A percentile compares a stretch with the other conserved stretches of the same genome.
phyloP scores from a whole-genome alignment of 1,140 invertebrate species.

The Halesus radiatus region DNA sequence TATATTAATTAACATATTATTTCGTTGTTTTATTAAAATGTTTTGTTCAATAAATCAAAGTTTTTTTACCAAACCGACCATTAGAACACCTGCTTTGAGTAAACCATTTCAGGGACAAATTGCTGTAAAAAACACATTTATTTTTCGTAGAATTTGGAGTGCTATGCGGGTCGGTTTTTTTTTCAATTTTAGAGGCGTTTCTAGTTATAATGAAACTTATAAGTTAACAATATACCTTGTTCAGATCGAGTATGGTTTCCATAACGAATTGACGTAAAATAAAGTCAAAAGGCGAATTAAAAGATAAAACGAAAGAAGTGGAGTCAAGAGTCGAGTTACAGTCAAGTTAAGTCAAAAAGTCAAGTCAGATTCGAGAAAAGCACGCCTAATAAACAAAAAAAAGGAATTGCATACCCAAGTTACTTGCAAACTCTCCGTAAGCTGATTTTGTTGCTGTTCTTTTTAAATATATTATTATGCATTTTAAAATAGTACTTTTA shows the following conservation, averaged over 20 bases:
- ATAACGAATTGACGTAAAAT: neutral
- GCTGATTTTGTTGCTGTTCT: too few relatives aligned
- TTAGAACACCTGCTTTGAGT: neutral
- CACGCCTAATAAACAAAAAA: too few relatives aligned
- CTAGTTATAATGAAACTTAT: neutral
- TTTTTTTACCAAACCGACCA: neutral
- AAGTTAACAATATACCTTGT: neutral
- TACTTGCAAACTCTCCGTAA: too few relatives aligned
- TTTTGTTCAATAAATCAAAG: neutral
- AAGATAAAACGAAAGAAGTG: too few relatives aligned
- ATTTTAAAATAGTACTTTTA: too few relatives aligned
- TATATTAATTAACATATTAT: conserved; percentile 24
- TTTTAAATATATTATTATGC: too few relatives aligned
- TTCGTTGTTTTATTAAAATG: neutral
- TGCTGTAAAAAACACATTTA: too few relatives aligned
- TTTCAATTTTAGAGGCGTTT: neutral
- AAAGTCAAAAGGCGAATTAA: neutral
- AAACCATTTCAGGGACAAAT: neutral
- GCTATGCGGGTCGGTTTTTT: neutral
- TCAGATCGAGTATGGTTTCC: neutral
- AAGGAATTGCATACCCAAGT: too few relatives aligned
- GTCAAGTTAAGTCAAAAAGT: too few relatives aligned
- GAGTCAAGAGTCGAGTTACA: too few relatives aligned
- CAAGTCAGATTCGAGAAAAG: too few relatives aligned
- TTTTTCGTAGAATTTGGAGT: too few relatives aligned